phyloP scores from a whole-genome alignment of 1,140 invertebrate species.

The Delia radicum region DNA sequence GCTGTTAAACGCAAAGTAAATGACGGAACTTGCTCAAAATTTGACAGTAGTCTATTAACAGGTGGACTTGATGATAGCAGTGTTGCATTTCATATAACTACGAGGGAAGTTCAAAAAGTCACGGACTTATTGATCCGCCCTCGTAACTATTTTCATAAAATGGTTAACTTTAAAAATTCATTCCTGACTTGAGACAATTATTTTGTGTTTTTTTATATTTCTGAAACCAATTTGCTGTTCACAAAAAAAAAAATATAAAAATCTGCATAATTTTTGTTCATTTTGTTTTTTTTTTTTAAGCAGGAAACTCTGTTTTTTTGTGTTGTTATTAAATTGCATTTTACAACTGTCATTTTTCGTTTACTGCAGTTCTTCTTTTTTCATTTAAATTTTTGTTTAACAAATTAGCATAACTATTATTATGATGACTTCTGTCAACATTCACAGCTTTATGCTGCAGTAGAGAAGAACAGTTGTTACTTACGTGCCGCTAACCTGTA shows the following conservation, averaged over 20 bases:
- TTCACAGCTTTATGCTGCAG: slow-evolving; percentile 5
- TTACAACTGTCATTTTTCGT: slow-evolving; percentile 8
- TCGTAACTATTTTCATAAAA: too few relatives aligned
- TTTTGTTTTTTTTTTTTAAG: not conserved
- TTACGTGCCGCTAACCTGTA: not conserved
- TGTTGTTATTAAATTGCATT: not conserved
- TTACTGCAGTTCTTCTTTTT: not conserved
- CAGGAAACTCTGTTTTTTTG: slow-evolving; percentile 8
- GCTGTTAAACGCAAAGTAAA: too few relatives aligned
- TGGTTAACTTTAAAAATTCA: too few relatives aligned
- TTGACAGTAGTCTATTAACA: too few relatives aligned
- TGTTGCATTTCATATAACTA: too few relatives aligned
- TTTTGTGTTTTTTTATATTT: too few relatives aligned
- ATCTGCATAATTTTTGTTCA: not conserved
- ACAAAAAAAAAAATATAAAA: not conserved
- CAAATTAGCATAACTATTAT: slow-evolving; percentile 17
- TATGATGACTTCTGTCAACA: slow-evolving; percentile 23
- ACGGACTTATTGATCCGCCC: too few relatives aligned
- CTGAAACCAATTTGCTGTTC: too few relatives aligned
- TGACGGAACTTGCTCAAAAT: too few relatives aligned
- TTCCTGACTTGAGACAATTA: too few relatives aligned
- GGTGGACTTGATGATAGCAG: too few relatives aligned
- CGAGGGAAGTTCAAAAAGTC: too few relatives aligned
- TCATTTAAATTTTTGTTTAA: not conserved
- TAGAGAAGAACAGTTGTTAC: not conserved